phyloP scores from a whole-genome alignment of 2,113 vertebrate genomes.

The Sinosuthora webbiana region DNA sequence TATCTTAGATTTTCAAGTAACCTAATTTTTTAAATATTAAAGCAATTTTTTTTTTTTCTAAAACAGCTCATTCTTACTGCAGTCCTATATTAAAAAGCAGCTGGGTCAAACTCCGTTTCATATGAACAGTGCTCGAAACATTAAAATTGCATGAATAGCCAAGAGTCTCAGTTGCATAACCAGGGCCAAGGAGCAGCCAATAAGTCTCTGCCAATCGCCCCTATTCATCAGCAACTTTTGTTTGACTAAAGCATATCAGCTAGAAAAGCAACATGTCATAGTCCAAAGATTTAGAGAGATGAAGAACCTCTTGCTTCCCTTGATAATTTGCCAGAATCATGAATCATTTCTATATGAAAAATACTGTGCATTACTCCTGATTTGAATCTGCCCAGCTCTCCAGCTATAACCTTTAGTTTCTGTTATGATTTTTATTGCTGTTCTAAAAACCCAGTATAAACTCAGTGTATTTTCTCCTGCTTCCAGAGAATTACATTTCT shows the following conservation, averaged over 20 bases:
- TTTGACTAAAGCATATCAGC: constrained; percentile 36
- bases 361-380: neutral
- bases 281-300: neutral
- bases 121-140: neutral
- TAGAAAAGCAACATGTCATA: constrained; percentile 47
- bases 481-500: neutral
- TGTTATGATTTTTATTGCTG: neutral
- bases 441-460: neutral
- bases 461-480: neutral
- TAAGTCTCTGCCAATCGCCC: constrained; percentile 37
- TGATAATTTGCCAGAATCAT: constrained; percentile 34
- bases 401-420: neutral
- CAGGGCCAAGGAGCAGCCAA: constrained; percentile 32
- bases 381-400: neutral
- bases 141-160: constrained; percentile 34
- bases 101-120: neutral
- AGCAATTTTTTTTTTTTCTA: neutral
- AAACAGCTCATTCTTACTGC: neutral
- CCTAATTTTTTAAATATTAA: neutral
- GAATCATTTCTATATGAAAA: constrained; percentile 37
- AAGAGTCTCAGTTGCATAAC: constrained; percentile 19
- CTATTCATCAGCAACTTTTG: constrained; percentile 51
- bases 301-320: constrained; percentile 21
- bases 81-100: neutral
- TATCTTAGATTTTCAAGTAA: neutral